Base-by-base conservation (phyloP, 1,140 invertebrate genomes). In the Cryptotermes secundus region DNA sequence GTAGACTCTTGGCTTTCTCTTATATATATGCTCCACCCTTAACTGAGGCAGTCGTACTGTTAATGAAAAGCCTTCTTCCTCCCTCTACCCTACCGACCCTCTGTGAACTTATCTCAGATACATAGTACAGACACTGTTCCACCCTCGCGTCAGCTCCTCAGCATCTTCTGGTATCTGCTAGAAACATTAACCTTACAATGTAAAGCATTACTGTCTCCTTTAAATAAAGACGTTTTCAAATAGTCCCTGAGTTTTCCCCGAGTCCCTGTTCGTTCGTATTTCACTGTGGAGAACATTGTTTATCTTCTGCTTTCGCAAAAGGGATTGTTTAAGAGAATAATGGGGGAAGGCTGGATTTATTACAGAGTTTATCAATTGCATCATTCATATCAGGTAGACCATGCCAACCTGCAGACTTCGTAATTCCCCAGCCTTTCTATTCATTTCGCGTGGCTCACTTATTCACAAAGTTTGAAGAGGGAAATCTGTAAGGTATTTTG, bases 181-280 rank as follows among this genome's bases (percentile, higher is more conserved):
- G 83, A 83, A 83, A 36, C 72, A 83, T 83, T 83, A 83, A 79
- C 49, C 83, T 83, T 83, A 79, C 49, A 83, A 83, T 83, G 83
- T 83, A 82, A 53, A 34, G 45, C 81, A 83, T 83, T 83, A 72
- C 59, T 19, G 53, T 79, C 59, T 83, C 42, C 79, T 83, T 79
- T 79, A 83, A 83, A 82, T 82, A 82, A 34, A 59, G 59, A 72
- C 59, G 59, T 72, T 72, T 72, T 72, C 59, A 72, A 72, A 72
- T 72, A n/a, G 59, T n/a, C n/a, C 59, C 59, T 16, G 0, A 72
- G 26, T 31, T 72, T 31, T 31, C n/a, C 16, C 59, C 16, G 45
- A 49, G 45, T 49, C 45, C 22, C 19, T 14, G 45, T 49, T 49
- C 45, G 14, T 49, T 22, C 45, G 59, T 72, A 26, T 72, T 72